Percentiles rank a stretch among this genome's conserved stretches.
Evolutionary conservation across 35 echinoderm and acorn worm genomes (phyloP).

Genomic region (Eucidaris tribuloides): DNA sequence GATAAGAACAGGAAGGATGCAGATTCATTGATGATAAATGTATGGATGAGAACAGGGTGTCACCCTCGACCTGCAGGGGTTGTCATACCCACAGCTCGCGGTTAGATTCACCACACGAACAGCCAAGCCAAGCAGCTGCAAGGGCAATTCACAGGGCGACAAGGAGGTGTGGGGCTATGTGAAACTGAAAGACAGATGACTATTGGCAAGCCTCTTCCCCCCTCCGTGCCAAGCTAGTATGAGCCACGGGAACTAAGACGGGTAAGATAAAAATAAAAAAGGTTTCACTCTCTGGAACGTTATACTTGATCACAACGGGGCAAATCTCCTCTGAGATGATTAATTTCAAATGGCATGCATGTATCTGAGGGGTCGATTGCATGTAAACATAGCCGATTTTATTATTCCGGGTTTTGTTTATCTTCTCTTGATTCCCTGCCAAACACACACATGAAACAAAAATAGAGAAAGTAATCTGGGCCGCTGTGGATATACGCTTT

Average conservation of each 20-base stretch:
- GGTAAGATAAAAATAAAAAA: too few species aligned
- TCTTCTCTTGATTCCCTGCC: constrained; percentile 2
- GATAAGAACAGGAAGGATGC: background rate
- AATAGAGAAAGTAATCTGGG: constrained; percentile 25
- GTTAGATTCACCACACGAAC: constrained; percentile 18
- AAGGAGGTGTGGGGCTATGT: too few species aligned
- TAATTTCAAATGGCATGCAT: constrained; percentile 8
- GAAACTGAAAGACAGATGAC: too few species aligned
- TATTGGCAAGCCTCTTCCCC: too few species aligned
- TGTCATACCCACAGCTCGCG: background rate
- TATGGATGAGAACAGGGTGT: background rate
- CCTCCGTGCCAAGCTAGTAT: too few species aligned
- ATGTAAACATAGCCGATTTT: constrained; percentile 4
- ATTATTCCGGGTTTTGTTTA: constrained; percentile 9
- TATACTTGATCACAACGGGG: background rate
- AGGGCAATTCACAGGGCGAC: constrained; percentile 3
- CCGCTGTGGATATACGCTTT: constrained; percentile 20
- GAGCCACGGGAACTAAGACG: too few species aligned
- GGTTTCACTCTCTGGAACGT: background rate
- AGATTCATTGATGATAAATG: background rate
- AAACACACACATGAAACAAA: background rate
- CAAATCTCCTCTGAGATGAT: background rate
- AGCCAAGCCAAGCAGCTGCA: background rate
- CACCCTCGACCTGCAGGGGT: background rate
- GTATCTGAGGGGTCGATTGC: background rate